Evolutionary conservation across 1,140 invertebrate species (phyloP), one percentile per base, ranked within the genome.

Genomic region (Gryllus bimaculatus): DNA sequence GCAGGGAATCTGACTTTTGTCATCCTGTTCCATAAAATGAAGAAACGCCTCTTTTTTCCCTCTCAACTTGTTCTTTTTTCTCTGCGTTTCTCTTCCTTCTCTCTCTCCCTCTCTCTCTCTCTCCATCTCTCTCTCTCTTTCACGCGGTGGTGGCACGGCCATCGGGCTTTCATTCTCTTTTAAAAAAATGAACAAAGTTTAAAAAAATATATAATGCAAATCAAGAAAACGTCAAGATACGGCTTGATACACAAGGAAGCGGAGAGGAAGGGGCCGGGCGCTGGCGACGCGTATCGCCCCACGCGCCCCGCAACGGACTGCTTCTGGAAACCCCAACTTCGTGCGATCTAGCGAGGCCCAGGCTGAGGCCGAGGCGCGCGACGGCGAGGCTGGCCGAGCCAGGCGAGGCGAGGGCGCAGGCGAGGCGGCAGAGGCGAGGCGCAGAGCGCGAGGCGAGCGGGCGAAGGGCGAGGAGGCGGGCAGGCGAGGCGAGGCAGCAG

Each of bases 191-290:
- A 66, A 10, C 54, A 66, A 66, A 66, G 54, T 66, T 66, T 66
- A 66, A 66, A 66, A 66, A 66, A 66, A 66, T 66, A 66, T 66
- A 66, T 66, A 66, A 66, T 66, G 54, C 54, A 66, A 66, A 66
- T 66, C 54, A 66, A 66, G 54, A 66, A 66, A 66, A 66, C 10
- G 54, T 66, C 54, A 66, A 66, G 54, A 66, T 66, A 66, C 54
- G 54, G 18, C 54, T 66, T 66, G 54, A 66, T 66, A 66, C 54
- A 66, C 54, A 66, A 66, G 54, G 54, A 0, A 66, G 54, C 18
- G 18, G 7, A 66, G 54, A 66, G 54, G 2, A 7, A 66, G 2
- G 54, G 54, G 10, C 2, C 54, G 54, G 54, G 10, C 2, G 54
- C 18, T 18, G 54, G 3, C 54, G 54, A 7, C 18, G 54, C 10